These are phyloP conservation scores for Rhinella marina DNA, from an alignment of 2,797 vertebrate genomes.

Conservation along the genomic window DNA sequence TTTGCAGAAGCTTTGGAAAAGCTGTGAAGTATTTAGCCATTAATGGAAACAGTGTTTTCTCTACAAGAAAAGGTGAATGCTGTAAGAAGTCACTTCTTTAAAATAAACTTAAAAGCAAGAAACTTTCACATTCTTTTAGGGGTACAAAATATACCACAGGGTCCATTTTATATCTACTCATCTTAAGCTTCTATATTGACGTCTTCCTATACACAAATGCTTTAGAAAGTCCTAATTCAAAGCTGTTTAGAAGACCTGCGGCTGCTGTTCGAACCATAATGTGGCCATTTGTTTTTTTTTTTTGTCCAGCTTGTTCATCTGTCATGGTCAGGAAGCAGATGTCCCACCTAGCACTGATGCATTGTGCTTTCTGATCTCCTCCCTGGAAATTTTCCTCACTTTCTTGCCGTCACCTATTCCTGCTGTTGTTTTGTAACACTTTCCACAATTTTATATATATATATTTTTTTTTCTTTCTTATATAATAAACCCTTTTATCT, in stretches of 20 bases:
- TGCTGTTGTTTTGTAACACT: neutral
- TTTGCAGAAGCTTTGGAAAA: neutral
- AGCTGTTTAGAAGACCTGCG: neutral
- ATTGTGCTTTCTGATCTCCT: neutral
- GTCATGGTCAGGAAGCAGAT: neutral
- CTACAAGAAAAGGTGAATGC: no score
- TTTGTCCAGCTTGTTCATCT: neutral
- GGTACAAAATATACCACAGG: no score
- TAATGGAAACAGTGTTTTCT: no score
- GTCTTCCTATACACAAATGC: neutral
- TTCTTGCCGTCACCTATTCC: neutral
- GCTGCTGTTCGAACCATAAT: neutral
- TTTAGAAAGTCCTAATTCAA: neutral
- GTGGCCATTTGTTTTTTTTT: neutral
- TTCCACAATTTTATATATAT: neutral
- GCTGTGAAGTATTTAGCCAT: neutral
- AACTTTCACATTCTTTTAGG: no score
- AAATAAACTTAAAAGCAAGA: no score
- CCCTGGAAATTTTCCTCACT: slow-evolving; percentile 4
- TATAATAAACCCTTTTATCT: neutral
- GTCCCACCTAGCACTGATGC: neutral
- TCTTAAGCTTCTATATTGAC: no score
- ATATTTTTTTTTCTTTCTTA: neutral
- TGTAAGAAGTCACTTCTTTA: no score
- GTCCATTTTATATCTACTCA: no score